Conservation (phyloP, 2,797 vertebrate species). For the Enteromius trimaculatus region DNA sequence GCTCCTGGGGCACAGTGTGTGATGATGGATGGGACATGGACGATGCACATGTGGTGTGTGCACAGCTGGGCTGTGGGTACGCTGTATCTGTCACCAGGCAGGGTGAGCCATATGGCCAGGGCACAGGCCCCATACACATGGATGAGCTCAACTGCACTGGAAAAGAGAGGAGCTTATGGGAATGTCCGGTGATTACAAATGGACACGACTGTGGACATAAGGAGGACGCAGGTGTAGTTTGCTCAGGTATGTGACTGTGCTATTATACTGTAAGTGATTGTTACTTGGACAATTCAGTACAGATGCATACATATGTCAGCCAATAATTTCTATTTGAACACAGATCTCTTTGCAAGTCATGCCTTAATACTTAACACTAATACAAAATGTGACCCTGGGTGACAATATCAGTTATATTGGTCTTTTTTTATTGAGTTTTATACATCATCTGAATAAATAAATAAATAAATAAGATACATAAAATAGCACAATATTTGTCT, state of each 20-base stretch:
- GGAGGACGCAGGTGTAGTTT: conserved; percentile 76
- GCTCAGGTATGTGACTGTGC: conserved; percentile 72
- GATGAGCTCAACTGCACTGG: conserved; percentile 78
- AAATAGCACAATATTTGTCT: no score
- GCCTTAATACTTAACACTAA: neutral
- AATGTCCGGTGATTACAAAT: conserved; percentile 56
- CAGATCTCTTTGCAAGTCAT: neutral
- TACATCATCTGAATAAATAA: no score
- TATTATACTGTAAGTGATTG: no score
- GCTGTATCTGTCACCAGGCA: conserved; percentile 70
- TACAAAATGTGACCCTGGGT: no score
- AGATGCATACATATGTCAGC: neutral
- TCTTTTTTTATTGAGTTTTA: no score
- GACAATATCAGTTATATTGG: no score
- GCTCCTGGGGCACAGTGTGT: conserved; percentile 75
- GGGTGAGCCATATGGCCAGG: conserved; percentile 63
- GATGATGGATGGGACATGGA: conserved; percentile 74
- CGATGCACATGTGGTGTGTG: conserved; percentile 71
- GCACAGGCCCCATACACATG: conserved; percentile 67
- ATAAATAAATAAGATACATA: no score
- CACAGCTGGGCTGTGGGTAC: conserved; percentile 75
- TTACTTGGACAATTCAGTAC: neutral
- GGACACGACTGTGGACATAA: conserved; percentile 77
- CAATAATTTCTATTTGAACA: neutral
- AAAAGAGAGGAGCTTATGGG: conserved; percentile 71